Base-by-base conservation (phyloP, 2,113 vertebrate species). In the Psephotus haematonotus region DNA sequence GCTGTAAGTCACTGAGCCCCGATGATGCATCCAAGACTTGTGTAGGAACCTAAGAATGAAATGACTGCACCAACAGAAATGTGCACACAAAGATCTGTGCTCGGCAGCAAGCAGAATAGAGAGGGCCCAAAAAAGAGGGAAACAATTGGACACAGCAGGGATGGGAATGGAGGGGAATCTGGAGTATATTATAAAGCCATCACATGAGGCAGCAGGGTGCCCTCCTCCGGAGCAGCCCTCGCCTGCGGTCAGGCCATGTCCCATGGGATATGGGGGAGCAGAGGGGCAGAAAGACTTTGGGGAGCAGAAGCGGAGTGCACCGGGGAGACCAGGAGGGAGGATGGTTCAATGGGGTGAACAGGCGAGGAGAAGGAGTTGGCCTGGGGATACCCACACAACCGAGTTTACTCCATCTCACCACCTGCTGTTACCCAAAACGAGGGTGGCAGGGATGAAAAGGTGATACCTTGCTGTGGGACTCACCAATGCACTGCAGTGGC, bases 41-140 rank as follows among this genome's bases (percentile, higher is more conserved):
- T 84, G 86, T 71, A 93, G 93, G 65, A 93, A 49, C 62, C 39
- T 69, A 79, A 92, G 86, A 88, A 88, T 65, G 88, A 91, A 64
- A 55, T 72, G 83, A 74, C 72, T 84, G 64, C 65, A 28, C 80
- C 92, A 69, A 93, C 72, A 86, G 59, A 94, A 92, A 75, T 50
- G 86, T 68, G 82, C 72, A 71, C 65, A 67, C 2, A 0, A 64
- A 96, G 88, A 12, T 75, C 88, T 68, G 39, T 76, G 76, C 76
- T 94, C 80, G 90, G 72, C 86, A 94, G 57, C 85, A 70, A 74
- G 25, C 31, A 55, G 33, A 64, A 35, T 9, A 63, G 46, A 83
- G 57, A 81, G 71, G 74, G 49, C 43, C 62, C 41, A 4, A 22
- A 12, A 35, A 35, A 60, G 17, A 25, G 72, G 74, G 37, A 79